A percentile compares a stretch with the other conserved stretches of the same genome.
Conservation (phyloP, 30 jellyfish, hydroid and myxozoan genomes). For the Cassiopea xamachana region DNA sequence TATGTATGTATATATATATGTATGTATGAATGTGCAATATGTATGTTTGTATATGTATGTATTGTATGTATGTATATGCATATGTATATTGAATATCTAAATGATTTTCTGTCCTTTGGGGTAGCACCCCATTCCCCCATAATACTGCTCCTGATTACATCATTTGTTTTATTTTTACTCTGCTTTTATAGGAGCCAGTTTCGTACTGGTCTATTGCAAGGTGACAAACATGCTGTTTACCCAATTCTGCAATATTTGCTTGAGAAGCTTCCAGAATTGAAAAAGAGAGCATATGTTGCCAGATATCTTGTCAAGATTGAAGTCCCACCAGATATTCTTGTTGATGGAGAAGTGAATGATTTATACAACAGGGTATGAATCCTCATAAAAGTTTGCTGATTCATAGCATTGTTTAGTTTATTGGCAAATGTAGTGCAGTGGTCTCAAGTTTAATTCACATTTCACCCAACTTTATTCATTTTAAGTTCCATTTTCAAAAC, state of each 20-base stretch:
- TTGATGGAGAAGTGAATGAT: conserved; percentile 87
- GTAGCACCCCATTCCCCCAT: no score
- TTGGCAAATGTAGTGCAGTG: no score
- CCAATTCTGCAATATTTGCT: conserved; percentile 86
- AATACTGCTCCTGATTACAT: no score
- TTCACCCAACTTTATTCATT: neutral
- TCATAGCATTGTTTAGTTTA: no score
- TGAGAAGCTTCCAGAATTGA: conserved; percentile 84
- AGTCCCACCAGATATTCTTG: conserved; percentile 85
- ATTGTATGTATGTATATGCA: no score
- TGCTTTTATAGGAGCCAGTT: conserved; percentile 73
- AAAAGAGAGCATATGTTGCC: conserved; percentile 91
- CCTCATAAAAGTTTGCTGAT: neutral
- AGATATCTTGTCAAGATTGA: conserved; percentile 86
- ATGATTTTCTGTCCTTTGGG: no score
- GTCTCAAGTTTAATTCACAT: neutral
- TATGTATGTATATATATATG: no score
- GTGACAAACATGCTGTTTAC: conserved; percentile 86
- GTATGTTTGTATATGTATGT: no score
- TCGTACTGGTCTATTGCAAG: conserved; percentile 95
- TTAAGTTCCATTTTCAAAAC: no score
- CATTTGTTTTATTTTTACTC: no score
- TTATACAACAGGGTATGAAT: conserved; percentile 70
- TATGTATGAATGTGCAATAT: no score
- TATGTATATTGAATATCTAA: no score